phyloP scores from a whole-genome alignment of 2,888 invertebrate species.

The Apamea epomidion region DNA sequence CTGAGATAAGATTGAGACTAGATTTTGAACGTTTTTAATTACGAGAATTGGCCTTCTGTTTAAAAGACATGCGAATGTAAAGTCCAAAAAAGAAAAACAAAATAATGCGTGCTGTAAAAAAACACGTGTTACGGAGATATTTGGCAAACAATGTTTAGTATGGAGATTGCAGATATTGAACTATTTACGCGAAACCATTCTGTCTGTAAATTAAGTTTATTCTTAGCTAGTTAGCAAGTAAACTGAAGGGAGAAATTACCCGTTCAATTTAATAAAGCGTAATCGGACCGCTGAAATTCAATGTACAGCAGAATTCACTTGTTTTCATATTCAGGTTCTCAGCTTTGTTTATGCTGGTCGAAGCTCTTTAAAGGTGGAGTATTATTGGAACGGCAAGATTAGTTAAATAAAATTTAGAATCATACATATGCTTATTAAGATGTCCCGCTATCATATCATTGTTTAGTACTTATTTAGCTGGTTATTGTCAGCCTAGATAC shows the following conservation, averaged over 20 bases:
- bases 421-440: not conserved
- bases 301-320: not conserved
- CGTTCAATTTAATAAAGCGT: conserved; percentile 4
- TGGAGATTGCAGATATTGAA: not conserved
- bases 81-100: not conserved
- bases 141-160: not conserved
- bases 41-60: not conserved
- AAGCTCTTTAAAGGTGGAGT: not conserved
- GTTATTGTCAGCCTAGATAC: conserved; percentile 22
- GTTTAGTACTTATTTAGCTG: conserved; percentile 23
- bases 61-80: not conserved
- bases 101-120: not conserved
- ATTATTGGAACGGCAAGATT: not conserved
- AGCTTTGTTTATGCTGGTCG: not conserved
- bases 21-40: no score
- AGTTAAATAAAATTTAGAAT: not conserved
- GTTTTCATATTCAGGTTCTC: conserved; percentile 1
- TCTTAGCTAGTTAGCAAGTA: not conserved
- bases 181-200: not conserved
- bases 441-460: not conserved
- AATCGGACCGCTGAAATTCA: conserved; percentile 5
- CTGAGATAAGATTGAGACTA: no score
- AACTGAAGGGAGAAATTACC: not conserved
- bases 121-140: conserved; percentile 5
- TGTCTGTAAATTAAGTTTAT: not conserved